Conservation (phyloP, 2,113 vertebrate genomes). For the Petroica traversi region DNA sequence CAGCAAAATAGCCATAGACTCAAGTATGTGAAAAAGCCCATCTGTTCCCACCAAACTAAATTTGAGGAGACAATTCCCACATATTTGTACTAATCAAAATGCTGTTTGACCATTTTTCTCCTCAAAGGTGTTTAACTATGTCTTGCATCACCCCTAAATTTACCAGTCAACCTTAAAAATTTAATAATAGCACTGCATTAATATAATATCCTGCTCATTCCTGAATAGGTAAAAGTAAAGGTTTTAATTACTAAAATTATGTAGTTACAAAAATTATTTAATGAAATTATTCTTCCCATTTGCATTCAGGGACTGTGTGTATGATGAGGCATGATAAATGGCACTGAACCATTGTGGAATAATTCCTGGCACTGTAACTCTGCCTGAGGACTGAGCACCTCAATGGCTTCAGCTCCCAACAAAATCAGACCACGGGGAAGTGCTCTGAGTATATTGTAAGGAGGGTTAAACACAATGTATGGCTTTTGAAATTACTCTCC, state of each 20-base stretch:
- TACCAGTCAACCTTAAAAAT: slow-evolving; percentile 58
- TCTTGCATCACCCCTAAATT: slow-evolving; percentile 24
- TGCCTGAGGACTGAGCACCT: neutral
- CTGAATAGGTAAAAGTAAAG: slow-evolving; percentile 50
- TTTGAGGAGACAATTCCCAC: neutral
- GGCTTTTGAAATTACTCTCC: neutral
- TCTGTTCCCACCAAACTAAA: neutral
- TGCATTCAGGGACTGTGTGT: slow-evolving; percentile 49
- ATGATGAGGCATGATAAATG: neutral
- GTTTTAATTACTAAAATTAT: slow-evolving; percentile 73
- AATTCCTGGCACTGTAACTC: slow-evolving; percentile 30
- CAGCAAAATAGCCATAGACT: neutral
- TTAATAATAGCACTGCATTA: slow-evolving; percentile 39
- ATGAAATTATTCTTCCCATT: slow-evolving; percentile 61
- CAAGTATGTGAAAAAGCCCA: neutral
- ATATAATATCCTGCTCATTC: slow-evolving; percentile 42
- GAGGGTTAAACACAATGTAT: neutral
- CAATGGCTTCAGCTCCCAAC: neutral
- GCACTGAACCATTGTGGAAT: neutral
- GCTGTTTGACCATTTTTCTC: neutral
- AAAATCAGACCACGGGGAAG: neutral
- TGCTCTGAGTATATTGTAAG: neutral
- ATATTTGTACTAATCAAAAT: slow-evolving; percentile 55
- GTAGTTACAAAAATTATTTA: slow-evolving; percentile 63
- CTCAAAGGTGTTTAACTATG: neutral